Evolutionary conservation across 2,888 invertebrate species (phyloP), one percentile per base, ranked within the genome.

Genomic region (Trissonchulus latispiculum): DNA sequence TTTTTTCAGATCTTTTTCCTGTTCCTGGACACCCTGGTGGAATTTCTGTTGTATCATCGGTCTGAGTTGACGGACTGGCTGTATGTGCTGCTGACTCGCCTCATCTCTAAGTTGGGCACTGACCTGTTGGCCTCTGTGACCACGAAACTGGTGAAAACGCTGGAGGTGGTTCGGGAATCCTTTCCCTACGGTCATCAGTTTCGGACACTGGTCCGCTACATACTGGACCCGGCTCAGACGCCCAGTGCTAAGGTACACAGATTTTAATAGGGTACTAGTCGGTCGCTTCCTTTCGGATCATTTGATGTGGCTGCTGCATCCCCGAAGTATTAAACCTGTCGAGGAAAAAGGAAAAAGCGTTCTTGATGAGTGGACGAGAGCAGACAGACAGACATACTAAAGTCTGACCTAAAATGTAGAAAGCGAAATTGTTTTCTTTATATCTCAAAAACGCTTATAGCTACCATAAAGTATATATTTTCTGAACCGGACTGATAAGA

Each of bases 101-200:
- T 90, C 28, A 89, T 97, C 73, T 90, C 91, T 84, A 96, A 95
- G 84, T 87, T 93, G 48, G 95, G 95, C 73, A 90, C 90, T 0
- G 97, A 97, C 83, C 88, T 95, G 76, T 86, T 97, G 8, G 92
- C 91, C 74, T 95, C 95, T 0, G 91, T 95, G 77, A 91, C 93
- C 83, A 89, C 89, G 74, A 96, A 96, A 86, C 90, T 96, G 3
- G 81, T 81, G 75, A 78, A 78, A 67, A 79, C 83, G 1, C 76
- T 85, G 70, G 84, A 84, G 75, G 78, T 81, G n/a, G 80, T 84
- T 62, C 75, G 77, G 18, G 73, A 74, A 0, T 71, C 75, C 28
- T 77, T 77, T 70, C 73, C 75, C 33, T 61, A 73, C 59, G 72
- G 75, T 31, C 33, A 37, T 23, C 77, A 77, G 67, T 76, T 77